A percentile compares a stretch with the other conserved stretches of the same genome.
phyloP scores from a whole-genome alignment of 2,888 invertebrate species.

The Aphodius granarius region DNA sequence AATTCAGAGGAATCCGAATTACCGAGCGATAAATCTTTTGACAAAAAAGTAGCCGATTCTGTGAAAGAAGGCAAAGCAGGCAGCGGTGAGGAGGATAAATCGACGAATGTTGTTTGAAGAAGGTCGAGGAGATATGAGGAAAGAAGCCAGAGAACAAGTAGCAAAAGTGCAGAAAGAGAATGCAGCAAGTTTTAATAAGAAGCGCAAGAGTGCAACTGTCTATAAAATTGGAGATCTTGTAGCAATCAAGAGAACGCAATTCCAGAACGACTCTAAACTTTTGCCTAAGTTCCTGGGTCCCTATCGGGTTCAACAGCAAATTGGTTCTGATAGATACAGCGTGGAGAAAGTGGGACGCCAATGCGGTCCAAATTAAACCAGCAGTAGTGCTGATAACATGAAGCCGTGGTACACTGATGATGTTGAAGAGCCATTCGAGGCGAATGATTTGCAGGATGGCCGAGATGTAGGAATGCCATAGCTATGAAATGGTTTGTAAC shows the following conservation, averaged over 20 bases:
- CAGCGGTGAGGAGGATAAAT: too few species aligned
- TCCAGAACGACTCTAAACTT: not conserved
- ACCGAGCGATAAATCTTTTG: too few species aligned
- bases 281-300: conserved; percentile 15
- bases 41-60: too few species aligned
- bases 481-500: too few species aligned
- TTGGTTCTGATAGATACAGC: conserved; percentile 15
- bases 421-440: conserved; percentile 9
- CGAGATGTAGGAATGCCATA: conserved; percentile 11
- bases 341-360: conserved; percentile 12
- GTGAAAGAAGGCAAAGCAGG: too few species aligned
- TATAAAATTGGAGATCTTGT: conserved; percentile 10
- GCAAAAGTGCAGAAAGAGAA: not conserved
- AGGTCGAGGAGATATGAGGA: not conserved
- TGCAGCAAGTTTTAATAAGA: not conserved
- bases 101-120: not conserved
- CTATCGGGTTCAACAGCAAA: conserved; percentile 1
- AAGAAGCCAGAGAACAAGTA: not conserved
- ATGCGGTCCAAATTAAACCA: conserved; percentile 5
- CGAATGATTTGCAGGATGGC: conserved; percentile 15
- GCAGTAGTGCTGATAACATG: conserved; percentile 10
- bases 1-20: too few species aligned
- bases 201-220: conserved; percentile 1
- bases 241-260: conserved; percentile 7
- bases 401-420: conserved; percentile 5